phyloP scores from a whole-genome alignment of 2,797 vertebrate genomes.

The Lycodopsis pacificus region DNA sequence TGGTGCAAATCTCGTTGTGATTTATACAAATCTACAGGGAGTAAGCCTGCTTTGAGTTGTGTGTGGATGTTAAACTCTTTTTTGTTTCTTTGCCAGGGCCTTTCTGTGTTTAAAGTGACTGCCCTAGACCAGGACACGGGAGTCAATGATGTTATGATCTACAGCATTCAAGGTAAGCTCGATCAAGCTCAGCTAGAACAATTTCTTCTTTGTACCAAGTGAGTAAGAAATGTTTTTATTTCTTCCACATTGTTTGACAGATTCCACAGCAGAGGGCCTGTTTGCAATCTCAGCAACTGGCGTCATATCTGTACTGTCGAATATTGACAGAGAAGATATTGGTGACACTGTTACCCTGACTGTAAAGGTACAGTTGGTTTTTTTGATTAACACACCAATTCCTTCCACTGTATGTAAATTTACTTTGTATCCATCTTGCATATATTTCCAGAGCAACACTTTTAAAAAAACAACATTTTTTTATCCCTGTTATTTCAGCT shows the following conservation, averaged over 20 bases:
- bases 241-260: constrained; percentile 55
- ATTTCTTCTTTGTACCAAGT: not conserved
- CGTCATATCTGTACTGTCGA: constrained; percentile 74
- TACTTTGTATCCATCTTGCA: not conserved
- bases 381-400: not conserved
- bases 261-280: constrained; percentile 43
- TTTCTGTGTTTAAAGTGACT: constrained; percentile 77
- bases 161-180: constrained; percentile 87
- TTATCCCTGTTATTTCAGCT: not conserved
- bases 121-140: constrained; percentile 90
- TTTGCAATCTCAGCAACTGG: constrained; percentile 83
- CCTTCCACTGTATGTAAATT: not conserved
- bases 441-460: not conserved
- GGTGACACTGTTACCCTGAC: constrained; percentile 79
- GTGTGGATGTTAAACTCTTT: not conserved
- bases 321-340: constrained; percentile 88
- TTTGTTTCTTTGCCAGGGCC: constrained; percentile 74
- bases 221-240: not conserved
- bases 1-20: not conserved
- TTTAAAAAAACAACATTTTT: not conserved
- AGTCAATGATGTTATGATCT: constrained; percentile 84
- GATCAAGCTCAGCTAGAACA: not conserved
- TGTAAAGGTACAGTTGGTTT: constrained; percentile 81
- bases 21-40: not conserved
- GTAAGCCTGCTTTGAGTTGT: not conserved